Evolutionary conservation across 1,140 invertebrate genomes (phyloP).

Genomic region (Aphaenogaster rudis): DNA sequence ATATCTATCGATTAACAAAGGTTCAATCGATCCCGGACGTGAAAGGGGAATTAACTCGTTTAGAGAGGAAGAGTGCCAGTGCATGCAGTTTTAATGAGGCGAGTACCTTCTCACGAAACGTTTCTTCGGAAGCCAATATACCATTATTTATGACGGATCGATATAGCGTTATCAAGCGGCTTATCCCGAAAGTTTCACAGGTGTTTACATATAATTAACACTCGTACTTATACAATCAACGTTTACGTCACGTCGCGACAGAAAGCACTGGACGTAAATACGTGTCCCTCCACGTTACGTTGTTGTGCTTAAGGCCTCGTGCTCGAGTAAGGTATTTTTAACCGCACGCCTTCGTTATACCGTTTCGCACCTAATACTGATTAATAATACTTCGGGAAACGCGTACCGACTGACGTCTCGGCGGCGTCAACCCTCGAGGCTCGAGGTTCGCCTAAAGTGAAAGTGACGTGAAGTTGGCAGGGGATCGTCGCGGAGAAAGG

Average conservation of each 20-base stretch:
- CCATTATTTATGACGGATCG: constrained; percentile 72
- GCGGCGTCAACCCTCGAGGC: background rate
- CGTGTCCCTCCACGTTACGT: background rate
- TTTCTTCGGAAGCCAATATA: constrained; percentile 80
- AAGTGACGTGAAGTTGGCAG: background rate
- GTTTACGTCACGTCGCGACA: background rate
- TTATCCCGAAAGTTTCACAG: background rate
- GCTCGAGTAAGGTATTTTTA: background rate
- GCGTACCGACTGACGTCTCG: background rate
- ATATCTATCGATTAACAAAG: background rate
- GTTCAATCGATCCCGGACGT: background rate
- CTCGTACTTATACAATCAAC: background rate
- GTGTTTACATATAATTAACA: constrained; percentile 13
- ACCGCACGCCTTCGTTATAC: background rate
- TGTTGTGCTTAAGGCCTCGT: background rate
- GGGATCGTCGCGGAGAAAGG: background rate
- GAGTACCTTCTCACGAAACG: constrained; percentile 80
- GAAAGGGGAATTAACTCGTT: background rate
- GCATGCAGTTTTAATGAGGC: constrained; percentile 38
- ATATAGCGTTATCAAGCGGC: background rate
- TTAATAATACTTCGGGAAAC: background rate
- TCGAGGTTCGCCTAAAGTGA: background rate
- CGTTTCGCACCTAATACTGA: background rate
- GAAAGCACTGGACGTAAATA: background rate
- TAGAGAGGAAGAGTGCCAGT: background rate